A percentile compares a stretch with the other conserved stretches of the same genome.
Conservation (phyloP, 2,888 invertebrate genomes). For the Cerastoderma edule region DNA sequence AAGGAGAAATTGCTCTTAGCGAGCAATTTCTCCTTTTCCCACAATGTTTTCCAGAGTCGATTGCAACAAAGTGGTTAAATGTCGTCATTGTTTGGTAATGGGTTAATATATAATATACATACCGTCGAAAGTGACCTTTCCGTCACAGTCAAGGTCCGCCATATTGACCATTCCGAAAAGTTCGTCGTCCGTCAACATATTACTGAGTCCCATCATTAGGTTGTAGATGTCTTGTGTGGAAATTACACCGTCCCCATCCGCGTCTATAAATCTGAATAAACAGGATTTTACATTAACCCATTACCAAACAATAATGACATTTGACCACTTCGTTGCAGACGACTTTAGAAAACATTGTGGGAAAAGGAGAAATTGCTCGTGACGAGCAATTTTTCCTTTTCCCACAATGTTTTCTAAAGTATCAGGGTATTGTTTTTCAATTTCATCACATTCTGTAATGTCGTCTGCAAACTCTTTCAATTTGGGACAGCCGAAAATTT, state of each 20-base stretch:
- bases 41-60: slow-evolving; percentile 7
- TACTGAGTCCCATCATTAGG: slow-evolving; percentile 72
- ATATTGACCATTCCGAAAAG: slow-evolving; percentile 64
- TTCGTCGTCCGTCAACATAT: slow-evolving; percentile 70
- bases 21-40: slow-evolving; percentile 11
- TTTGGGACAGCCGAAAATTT: slow-evolving; percentile 68
- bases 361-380: slow-evolving; percentile 5
- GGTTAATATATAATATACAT: too few species aligned
- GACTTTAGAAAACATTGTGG: slow-evolving; percentile 8
- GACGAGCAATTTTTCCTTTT: slow-evolving; percentile 11
- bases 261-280: slow-evolving; percentile 68
- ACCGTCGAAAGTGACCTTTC: slow-evolving; percentile 71
- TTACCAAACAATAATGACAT: too few species aligned
- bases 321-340: not conserved
- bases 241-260: slow-evolving; percentile 70
- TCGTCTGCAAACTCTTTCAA: too few species aligned
- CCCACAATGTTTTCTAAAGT: slow-evolving; percentile 1
- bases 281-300: too few species aligned
- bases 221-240: slow-evolving; percentile 69
- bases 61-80: too few species aligned
- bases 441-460: too few species aligned
- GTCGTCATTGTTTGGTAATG: too few species aligned
- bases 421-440: too few species aligned
- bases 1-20: not conserved
- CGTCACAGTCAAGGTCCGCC: slow-evolving; percentile 72